Base-by-base conservation (phyloP, 2,888 invertebrate genomes). In the Reticulitermes lucifugus region DNA sequence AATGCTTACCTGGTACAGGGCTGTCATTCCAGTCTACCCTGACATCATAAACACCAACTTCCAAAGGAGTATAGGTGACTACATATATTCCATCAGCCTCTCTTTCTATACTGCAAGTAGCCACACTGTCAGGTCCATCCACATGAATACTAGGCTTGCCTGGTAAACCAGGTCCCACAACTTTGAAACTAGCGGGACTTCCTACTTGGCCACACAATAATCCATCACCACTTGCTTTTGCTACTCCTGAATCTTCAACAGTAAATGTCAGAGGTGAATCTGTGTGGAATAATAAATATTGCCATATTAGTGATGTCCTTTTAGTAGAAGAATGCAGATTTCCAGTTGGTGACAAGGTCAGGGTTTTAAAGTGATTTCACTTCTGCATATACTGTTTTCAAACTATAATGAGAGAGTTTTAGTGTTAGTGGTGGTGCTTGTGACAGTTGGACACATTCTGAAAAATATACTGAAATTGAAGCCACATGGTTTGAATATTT, bases 1-100 rank as follows among this genome's bases (percentile, higher is more conserved):
- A 59, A 12, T 41, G 65, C 81, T 80, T 88, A 91, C 92, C 92
- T 87, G 91, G 90, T 85, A 93, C 90, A 87, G 92, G 92, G 85
- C 90, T 89, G 60, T 91, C 91, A 88, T 93, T 93, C 92, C 93
- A 93, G 75, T 95, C 95, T 87, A 99, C 96, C 87, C 96, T 93
- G 59, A 98, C 95, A 90, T 98, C 97, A 90, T 98, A 98, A 71
- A 96, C 93, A 0, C 99, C 99, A n/a, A 97, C 96, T 89, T 97
- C 97, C 0, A 96, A 94, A 0, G 99, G 98, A 1, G 96, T 95
- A 91, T 98, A 99, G 0, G 97, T 96, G 80, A 98, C 97, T 87
- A 96, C 95, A 94, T 96, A 98, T 88, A 97, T 96, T 0, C 96
- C 96, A 35, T 88, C 88, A 90, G 87, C 92, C 90, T 86, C 87